Percentiles rank a stretch among this genome's conserved stretches.
Conservation (phyloP, 2,797 vertebrate species). For the Schizothorax lantsangensis region DNA sequence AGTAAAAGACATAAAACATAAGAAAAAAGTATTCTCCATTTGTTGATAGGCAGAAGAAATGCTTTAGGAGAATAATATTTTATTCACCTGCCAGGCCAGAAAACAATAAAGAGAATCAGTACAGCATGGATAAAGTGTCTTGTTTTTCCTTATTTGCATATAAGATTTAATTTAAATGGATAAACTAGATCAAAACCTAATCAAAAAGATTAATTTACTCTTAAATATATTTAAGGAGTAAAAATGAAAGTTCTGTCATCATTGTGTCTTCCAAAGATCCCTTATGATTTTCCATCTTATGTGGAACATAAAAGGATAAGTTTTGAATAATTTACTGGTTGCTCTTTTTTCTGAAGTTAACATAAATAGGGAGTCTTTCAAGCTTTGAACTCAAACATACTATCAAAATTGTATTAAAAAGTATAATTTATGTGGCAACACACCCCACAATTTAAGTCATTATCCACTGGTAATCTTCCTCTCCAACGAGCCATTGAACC, state of each 20-base stretch:
- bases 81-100: background rate
- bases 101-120: background rate
- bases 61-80: background rate
- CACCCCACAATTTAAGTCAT: background rate
- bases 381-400: background rate
- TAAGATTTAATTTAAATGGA: background rate
- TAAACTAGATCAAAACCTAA: background rate
- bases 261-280: background rate
- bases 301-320: background rate
- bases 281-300: background rate
- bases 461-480: background rate
- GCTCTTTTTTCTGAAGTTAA: background rate
- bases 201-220: background rate
- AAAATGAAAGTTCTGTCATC: background rate
- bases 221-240: background rate
- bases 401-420: conserved; percentile 8
- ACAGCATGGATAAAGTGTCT: background rate
- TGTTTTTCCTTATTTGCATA: background rate
- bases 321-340: conserved; percentile 10
- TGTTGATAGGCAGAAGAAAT: background rate
- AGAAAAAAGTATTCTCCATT: background rate
- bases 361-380: background rate
- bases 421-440: conserved; percentile 1
- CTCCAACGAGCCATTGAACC: background rate
- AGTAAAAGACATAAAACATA: background rate